These are phyloP conservation scores for Melinaea menophilus DNA, from an alignment of 2,888 invertebrate genomes.

Conservation along the genomic window DNA sequence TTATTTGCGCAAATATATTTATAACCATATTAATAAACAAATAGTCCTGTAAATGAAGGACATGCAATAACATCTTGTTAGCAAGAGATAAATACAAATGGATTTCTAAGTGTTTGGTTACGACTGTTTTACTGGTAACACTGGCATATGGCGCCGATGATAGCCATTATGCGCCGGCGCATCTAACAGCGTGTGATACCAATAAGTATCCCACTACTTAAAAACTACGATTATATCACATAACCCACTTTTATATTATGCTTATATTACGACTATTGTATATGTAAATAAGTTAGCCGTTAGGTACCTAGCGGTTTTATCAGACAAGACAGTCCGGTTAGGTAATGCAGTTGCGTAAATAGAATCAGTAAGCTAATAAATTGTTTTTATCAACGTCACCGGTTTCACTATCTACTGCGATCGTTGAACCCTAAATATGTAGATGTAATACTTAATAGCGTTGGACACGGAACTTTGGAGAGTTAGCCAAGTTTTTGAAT, in stretches of 20 bases:
- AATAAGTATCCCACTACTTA: no score
- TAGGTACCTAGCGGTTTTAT: no score
- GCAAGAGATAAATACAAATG: constrained; percentile 12
- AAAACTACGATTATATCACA: no score
- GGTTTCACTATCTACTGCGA: constrained; percentile 19
- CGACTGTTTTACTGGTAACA: no score
- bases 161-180: background rate
- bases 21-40: no score
- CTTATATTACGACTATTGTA: no score
- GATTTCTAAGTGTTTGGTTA: constrained; percentile 10
- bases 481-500: no score
- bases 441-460: background rate
- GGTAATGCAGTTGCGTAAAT: constrained; percentile 6
- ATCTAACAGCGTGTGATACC: constrained; percentile 1
- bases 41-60: background rate
- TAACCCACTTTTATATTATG: no score
- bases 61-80: constrained; percentile 14
- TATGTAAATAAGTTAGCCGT: background rate
- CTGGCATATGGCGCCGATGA: constrained; percentile 6
- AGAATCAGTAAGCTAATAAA: constrained; percentile 11
- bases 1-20: no score
- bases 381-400: constrained; percentile 17
- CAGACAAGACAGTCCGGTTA: background rate
- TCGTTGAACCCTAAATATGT: constrained; percentile 11
- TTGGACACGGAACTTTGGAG: no score